These are phyloP conservation scores for Silurus glanis DNA, from an alignment of 2,113 vertebrate genomes.

Conservation along the genomic window DNA sequence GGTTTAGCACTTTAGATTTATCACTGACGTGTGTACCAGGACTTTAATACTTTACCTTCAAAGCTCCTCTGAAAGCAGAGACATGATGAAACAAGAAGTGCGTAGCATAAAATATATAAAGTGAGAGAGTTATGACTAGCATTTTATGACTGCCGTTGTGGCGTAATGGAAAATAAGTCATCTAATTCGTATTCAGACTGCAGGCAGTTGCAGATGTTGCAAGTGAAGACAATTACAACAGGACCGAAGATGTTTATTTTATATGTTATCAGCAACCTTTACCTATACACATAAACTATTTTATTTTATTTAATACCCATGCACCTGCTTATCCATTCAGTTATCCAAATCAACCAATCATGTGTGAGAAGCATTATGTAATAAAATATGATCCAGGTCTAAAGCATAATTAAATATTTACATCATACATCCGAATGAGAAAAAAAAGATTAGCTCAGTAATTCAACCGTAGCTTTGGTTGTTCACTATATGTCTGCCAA, in stretches of 20 bases:
- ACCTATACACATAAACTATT: neutral
- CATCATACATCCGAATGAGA: neutral
- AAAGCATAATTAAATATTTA: neutral
- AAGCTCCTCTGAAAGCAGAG: neutral
- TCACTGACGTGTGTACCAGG: neutral
- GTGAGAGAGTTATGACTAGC: neutral
- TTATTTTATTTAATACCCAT: neutral
- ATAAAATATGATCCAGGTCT: neutral
- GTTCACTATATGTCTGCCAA: no score
- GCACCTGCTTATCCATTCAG: neutral
- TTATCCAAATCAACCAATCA: neutral
- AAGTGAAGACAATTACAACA: neutral
- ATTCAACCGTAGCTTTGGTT: neutral
- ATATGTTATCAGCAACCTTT: neutral
- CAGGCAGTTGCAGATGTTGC: neutral
- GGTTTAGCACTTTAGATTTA: conserved; percentile 12
- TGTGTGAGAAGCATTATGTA: neutral
- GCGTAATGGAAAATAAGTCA: neutral
- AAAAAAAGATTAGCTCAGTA: neutral
- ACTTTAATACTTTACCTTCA: conserved; percentile 16
- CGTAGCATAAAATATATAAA: neutral
- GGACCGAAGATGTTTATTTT: neutral
- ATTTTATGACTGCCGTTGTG: neutral
- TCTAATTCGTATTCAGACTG: neutral
- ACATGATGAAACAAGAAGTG: conserved; percentile 6